Conservation (phyloP, 2,797 vertebrate genomes). For the Hemitrygon akajei region DNA sequence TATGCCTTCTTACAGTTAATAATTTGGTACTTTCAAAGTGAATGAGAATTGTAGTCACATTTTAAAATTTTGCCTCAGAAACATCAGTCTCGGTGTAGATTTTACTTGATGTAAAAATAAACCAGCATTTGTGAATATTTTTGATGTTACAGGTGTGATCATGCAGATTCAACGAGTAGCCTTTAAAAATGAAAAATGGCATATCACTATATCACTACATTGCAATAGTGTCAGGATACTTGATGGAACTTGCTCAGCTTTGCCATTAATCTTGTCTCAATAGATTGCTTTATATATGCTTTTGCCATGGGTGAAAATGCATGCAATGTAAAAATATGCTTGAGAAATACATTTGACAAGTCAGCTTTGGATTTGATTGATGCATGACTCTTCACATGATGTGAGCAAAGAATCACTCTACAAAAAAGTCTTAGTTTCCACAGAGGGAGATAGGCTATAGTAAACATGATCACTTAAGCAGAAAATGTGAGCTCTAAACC, state of each 20-base stretch:
- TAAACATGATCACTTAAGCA: constrained; percentile 30
- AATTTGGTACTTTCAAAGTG: not conserved
- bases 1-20: no score
- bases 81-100: not conserved
- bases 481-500: constrained; percentile 31
- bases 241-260: constrained; percentile 78
- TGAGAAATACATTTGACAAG: constrained; percentile 48
- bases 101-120: not conserved
- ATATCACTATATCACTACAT: constrained; percentile 53
- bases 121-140: constrained; percentile 65
- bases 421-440: constrained; percentile 45
- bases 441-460: constrained; percentile 31
- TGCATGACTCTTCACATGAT: constrained; percentile 43
- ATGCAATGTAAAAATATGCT: constrained; percentile 55
- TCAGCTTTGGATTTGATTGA: constrained; percentile 45
- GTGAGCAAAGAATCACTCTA: constrained; percentile 44
- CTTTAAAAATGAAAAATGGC: constrained; percentile 50
- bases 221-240: constrained; percentile 79
- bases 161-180: constrained; percentile 54
- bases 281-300: constrained; percentile 57
- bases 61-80: not conserved
- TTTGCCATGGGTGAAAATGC: constrained; percentile 56
- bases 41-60: not conserved
- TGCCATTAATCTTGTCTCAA: constrained; percentile 77
- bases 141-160: constrained; percentile 56